phyloP scores from a whole-genome alignment of 1,140 invertebrate genomes.

The Rhyzopertha dominica region DNA sequence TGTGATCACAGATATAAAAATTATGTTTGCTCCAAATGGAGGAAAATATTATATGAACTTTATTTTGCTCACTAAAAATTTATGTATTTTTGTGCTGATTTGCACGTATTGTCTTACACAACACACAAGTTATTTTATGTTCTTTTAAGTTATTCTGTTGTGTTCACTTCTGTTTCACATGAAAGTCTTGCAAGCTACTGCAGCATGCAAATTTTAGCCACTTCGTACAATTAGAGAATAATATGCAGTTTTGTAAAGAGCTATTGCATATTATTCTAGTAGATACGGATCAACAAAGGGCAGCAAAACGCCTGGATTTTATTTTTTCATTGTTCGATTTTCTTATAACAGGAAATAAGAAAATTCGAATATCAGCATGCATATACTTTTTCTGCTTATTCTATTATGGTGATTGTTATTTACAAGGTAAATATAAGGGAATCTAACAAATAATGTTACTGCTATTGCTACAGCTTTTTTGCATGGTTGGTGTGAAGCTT shows the following conservation, averaged over 20 bases:
- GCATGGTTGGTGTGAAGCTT: conserved; percentile 26
- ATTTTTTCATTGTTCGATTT: too few relatives aligned
- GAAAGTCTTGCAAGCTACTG: conserved; percentile 10
- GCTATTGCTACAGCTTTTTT: conserved; percentile 33
- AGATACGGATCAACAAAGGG: too few relatives aligned
- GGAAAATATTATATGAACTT: conserved; percentile 15
- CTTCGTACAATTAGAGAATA: conserved; percentile 3
- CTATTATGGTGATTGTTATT: conserved; percentile 21
- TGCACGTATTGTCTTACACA: conserved; percentile 22
- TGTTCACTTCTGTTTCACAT: conserved; percentile 20
- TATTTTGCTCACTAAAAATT: conserved; percentile 22
- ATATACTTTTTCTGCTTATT: conserved; percentile 16
- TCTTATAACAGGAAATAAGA: too few relatives aligned
- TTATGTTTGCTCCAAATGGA: conserved; percentile 7
- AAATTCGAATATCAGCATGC: too few relatives aligned
- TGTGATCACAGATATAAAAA: conserved; percentile 27
- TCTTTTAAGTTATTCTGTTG: conserved; percentile 18
- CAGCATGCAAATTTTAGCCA: too few relatives aligned
- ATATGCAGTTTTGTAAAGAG: conserved; percentile 16
- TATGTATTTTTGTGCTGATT: conserved; percentile 22
- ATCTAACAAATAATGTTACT: conserved; percentile 18
- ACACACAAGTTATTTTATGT: conserved; percentile 22
- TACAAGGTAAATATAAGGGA: conserved; percentile 18
- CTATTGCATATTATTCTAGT: too few relatives aligned
- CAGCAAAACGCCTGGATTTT: too few relatives aligned